phyloP scores from a whole-genome alignment of 1,140 invertebrate species.

The Stegodyphus dumicola region DNA sequence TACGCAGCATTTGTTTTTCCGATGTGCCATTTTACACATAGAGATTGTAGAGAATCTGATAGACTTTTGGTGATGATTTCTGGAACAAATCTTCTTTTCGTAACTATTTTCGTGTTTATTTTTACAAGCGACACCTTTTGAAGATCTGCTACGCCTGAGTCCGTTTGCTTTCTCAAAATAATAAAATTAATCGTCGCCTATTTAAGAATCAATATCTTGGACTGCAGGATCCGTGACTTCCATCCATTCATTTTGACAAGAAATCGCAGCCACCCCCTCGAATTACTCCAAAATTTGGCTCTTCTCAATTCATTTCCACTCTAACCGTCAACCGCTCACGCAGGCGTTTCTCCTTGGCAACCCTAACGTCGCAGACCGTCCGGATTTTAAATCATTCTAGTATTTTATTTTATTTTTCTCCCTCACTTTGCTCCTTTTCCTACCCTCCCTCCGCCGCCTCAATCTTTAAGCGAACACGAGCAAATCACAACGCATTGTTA shows the following conservation, averaged over 20 bases:
- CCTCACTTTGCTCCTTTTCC: background rate
- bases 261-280: background rate
- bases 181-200: no score
- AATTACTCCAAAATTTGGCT: background rate
- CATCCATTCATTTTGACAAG: background rate
- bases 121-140: no score
- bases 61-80: no score
- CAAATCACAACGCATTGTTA: background rate
- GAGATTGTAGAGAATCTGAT: no score
- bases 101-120: no score
- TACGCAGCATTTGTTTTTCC: no score
- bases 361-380: background rate
- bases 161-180: no score
- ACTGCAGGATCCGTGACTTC: no score
- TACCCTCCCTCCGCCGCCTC: background rate
- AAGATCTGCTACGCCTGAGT: no score
- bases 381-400: background rate
- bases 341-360: background rate
- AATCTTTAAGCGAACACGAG: background rate
- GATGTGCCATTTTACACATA: no score
- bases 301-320: background rate
- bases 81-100: no score
- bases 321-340: background rate
- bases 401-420: background rate
- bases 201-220: no score